Evolutionary conservation across 2,888 invertebrate genomes (phyloP).

Genomic region (Eristalis tenax): DNA sequence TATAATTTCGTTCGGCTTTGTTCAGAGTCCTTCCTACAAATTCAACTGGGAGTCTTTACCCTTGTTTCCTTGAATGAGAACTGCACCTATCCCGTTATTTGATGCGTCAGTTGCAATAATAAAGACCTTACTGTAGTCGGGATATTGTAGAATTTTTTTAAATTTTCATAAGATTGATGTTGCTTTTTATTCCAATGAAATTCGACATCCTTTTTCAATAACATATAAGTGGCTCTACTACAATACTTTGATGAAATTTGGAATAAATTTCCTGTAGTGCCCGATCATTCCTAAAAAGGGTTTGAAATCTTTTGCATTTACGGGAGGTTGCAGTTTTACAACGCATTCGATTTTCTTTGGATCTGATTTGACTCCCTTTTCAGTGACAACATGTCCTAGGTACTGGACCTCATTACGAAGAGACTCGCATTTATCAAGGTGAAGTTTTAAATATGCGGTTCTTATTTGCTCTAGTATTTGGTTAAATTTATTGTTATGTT

Average conservation of each 20-base stretch:
- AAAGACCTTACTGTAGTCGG: conserved; percentile 8
- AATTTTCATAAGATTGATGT: too few relatives aligned
- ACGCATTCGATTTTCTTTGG: too few relatives aligned
- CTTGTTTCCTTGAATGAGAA: conserved; percentile 73
- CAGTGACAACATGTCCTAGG: conserved; percentile 40
- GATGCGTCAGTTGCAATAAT: conserved; percentile 17
- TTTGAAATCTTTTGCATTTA: too few relatives aligned
- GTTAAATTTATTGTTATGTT: conserved; percentile 24
- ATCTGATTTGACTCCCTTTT: not conserved
- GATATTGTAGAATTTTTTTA: not conserved
- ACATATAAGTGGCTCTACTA: not conserved
- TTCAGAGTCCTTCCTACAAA: too few relatives aligned
- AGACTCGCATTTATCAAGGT: conserved; percentile 30
- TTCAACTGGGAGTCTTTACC: too few relatives aligned
- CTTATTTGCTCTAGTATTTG: conserved; percentile 21
- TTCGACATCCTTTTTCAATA: too few relatives aligned
- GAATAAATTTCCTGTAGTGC: conserved; percentile 29
- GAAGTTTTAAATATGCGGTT: conserved; percentile 28
- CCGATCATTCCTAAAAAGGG: conserved; percentile 16
- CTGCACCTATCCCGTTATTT: too few relatives aligned
- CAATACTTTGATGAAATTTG: too few relatives aligned
- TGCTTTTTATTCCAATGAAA: too few relatives aligned
- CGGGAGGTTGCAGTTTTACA: too few relatives aligned
- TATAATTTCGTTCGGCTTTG: too few relatives aligned
- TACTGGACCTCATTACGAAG: conserved; percentile 38